Base-by-base conservation (phyloP, 2,888 invertebrate species). In the Amblyteles armatorius region DNA sequence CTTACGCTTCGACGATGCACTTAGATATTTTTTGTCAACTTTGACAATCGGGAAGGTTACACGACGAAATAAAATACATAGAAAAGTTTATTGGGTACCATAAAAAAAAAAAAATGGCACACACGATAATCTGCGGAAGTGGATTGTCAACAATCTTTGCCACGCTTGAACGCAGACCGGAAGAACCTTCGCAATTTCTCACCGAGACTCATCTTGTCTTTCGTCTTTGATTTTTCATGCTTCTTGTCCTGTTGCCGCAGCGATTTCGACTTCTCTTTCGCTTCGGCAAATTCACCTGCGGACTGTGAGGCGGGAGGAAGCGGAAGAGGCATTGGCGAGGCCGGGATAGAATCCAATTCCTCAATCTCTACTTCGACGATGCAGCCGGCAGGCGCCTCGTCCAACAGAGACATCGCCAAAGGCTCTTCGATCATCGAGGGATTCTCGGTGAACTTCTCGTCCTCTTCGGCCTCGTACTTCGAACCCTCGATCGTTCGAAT, bases 161-260 rank as follows among this genome's bases (percentile, higher is more conserved):
- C 86, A 26, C 87, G 90, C 26, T 88, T 87, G 55, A 90, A 90
- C n/a, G 83, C 71, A 16, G 84, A 50, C 4, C 85, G 87, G n/a
- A 92, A 78, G 52, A 91, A 76, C 55, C 81, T 89, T 77, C 89
- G 84, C 22, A 91, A 77, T 86, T 87, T 89, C 16, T 72, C 67
- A 11, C 87, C 82, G 3, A 91, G 9, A 29, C 78, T 80, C 40
- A 50, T 86, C 73, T 87, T 89, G 69, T 88, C 88, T 40, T 68
- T 83, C 11, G 60, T 86, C 67, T 85, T 85, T 3, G 68, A 57
- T 67, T 63, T 85, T 52, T 65, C 73, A 19, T 57, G 76, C 5
- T 74, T 82, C 40, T 22, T 50, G 4, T 67, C 65, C 0, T 29
- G 9, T 16, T 68, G 26, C 5, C 29, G 26, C 29, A 52, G 22